Conservation (phyloP, 1,140 invertebrate genomes). For the Zelostemma sp. region DNA sequence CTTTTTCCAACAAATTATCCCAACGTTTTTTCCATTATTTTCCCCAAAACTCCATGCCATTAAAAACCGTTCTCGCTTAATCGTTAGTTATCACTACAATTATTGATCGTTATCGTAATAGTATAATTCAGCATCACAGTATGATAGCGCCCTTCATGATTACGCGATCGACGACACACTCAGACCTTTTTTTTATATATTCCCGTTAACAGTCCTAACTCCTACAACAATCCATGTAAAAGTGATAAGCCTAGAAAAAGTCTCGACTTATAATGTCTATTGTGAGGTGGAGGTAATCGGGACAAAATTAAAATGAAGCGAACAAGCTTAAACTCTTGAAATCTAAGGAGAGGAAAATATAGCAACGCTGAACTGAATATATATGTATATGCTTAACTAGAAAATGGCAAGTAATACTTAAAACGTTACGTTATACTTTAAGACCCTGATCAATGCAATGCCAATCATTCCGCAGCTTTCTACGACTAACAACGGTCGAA, state of each 20-base stretch:
- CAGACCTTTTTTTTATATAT: conserved; percentile 53
- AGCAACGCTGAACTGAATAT: too few species aligned
- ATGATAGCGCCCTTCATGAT: conserved; percentile 68
- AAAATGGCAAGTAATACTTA: conserved; percentile 2
- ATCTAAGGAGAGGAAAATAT: too few species aligned
- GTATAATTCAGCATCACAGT: conserved; percentile 70
- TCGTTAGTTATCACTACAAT: conserved; percentile 49
- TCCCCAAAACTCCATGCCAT: too few species aligned
- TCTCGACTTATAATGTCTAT: too few species aligned
- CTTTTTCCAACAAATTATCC: too few species aligned
- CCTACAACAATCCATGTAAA: conserved; percentile 64
- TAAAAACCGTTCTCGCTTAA: conserved; percentile 3
- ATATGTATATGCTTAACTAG: not conserved
- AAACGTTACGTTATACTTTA: not conserved
- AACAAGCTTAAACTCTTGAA: too few species aligned
- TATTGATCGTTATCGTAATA: conserved; percentile 54
- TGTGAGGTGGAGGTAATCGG: too few species aligned
- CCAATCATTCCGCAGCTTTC: too few species aligned
- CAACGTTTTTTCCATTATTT: too few species aligned
- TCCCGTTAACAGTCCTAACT: conserved; percentile 60
- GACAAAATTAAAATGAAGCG: too few species aligned
- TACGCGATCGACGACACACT: conserved; percentile 61
- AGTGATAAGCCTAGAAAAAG: conserved; percentile 18
- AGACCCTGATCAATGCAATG: not conserved
- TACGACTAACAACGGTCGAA: not conserved